Percentiles rank a stretch among this genome's conserved stretches.
These are phyloP conservation scores for Sebastes reedi DNA, from an alignment of 2,797 vertebrate genomes.

Conservation along the genomic window DNA sequence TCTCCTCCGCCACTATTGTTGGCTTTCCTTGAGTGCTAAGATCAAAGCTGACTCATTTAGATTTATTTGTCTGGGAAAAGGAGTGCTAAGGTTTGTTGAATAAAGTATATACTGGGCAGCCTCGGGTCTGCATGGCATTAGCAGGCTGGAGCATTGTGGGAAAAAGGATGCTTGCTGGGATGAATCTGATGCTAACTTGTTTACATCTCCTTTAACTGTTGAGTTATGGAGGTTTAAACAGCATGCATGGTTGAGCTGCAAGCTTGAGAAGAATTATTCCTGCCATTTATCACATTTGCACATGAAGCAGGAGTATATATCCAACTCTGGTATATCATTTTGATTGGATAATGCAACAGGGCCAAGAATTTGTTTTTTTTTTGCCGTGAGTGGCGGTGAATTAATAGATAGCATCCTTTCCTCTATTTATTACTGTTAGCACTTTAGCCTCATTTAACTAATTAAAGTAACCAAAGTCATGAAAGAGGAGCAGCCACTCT, in stretches of 20 bases:
- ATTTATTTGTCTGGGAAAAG: slow-evolving; percentile 97
- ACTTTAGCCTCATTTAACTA: slow-evolving; percentile 92
- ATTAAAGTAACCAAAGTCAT: slow-evolving; percentile 98
- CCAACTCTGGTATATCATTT: neutral
- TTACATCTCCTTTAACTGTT: slow-evolving; percentile 33
- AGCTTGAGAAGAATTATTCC: neutral
- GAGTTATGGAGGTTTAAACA: slow-evolving; percentile 14
- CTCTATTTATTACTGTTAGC: slow-evolving; percentile 74
- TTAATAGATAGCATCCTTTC: slow-evolving; percentile 60
- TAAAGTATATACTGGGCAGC: slow-evolving; percentile 64
- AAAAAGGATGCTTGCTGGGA: slow-evolving; percentile 45
- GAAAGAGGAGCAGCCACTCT: slow-evolving; percentile 90
- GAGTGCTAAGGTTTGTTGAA: slow-evolving; percentile 72
- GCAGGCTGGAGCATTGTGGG: slow-evolving; percentile 48
- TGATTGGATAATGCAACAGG: neutral
- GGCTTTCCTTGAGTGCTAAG: slow-evolving; percentile 90
- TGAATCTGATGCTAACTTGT: slow-evolving; percentile 40
- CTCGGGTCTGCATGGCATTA: slow-evolving; percentile 61
- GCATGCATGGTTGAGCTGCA: neutral
- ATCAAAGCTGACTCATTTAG: slow-evolving; percentile 97
- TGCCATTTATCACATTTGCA: neutral
- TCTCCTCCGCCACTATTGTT: slow-evolving; percentile 92
- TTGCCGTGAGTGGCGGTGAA: slow-evolving; percentile 14
- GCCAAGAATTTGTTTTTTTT: neutral
- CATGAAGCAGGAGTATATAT: neutral